Percentiles rank a stretch among this genome's conserved stretches.
Evolutionary conservation across 2,113 vertebrate genomes (phyloP).

Genomic region (Heliornis fulica): DNA sequence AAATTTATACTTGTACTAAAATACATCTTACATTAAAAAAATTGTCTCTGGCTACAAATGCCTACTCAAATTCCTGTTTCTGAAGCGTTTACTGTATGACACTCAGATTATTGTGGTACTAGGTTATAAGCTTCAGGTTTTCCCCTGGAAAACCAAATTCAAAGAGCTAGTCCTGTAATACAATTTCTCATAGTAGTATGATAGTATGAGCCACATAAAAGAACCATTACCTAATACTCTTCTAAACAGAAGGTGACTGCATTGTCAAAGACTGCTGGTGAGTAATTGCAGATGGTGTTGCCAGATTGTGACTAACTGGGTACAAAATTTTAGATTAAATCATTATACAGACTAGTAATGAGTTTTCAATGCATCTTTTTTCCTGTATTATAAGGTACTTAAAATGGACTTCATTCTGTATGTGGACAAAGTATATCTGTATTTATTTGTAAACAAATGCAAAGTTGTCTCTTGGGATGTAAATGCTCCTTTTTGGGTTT

Average conservation of each 20-base stretch:
- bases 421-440: not conserved
- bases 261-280: constrained; percentile 70
- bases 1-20: constrained; percentile 66
- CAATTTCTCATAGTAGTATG: constrained; percentile 55
- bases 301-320: constrained; percentile 67
- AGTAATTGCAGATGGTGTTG: constrained; percentile 60
- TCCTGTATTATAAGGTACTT: constrained; percentile 15
- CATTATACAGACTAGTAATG: constrained; percentile 64
- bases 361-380: constrained; percentile 60
- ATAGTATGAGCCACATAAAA: constrained; percentile 71
- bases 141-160: constrained; percentile 75
- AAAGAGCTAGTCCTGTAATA: constrained; percentile 67
- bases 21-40: constrained; percentile 75
- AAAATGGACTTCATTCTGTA: not conserved
- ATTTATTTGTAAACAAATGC: not conserved
- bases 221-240: constrained; percentile 70
- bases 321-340: constrained; percentile 63
- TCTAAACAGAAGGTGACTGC: constrained; percentile 66
- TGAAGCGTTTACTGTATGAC: constrained; percentile 64
- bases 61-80: constrained; percentile 67
- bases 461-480: not conserved
- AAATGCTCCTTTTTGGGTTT: not conserved
- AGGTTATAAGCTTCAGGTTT: constrained; percentile 73
- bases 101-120: constrained; percentile 37
- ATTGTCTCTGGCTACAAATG: constrained; percentile 78